Evolutionary conservation across 2,888 invertebrate genomes (phyloP).

Genomic region (Eutolmus rufibarbis): DNA sequence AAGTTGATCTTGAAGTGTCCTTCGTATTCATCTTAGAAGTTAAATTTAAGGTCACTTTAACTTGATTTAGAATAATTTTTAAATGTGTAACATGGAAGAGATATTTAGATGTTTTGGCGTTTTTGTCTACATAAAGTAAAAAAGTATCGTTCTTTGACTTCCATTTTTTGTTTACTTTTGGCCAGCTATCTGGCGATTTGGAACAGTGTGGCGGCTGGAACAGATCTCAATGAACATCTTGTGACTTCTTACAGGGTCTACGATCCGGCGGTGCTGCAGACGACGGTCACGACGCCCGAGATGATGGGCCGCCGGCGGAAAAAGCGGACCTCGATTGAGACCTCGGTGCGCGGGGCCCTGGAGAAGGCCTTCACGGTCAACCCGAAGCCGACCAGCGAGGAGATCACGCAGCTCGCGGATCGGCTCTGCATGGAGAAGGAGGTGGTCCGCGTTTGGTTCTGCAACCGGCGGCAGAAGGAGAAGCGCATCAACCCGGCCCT

Average conservation of each 20-base stretch:
- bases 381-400: conserved; percentile 96
- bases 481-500: conserved; percentile 91
- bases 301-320: conserved; percentile 92
- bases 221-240: background rate
- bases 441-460: conserved; percentile 93
- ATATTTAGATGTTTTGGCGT: no score
- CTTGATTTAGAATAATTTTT: no score
- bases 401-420: conserved; percentile 92
- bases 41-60: no score
- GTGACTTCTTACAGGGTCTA: conserved; percentile 54
- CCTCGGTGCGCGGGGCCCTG: conserved; percentile 91
- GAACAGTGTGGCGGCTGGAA: background rate
- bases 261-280: conserved; percentile 67
- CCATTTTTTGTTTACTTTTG: background rate
- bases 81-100: no score
- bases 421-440: conserved; percentile 97
- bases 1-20: no score
- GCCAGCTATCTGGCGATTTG: background rate
- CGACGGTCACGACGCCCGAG: conserved; percentile 82
- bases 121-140: background rate
- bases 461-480: conserved; percentile 95
- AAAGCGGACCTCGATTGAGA: conserved; percentile 96
- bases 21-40: no score
- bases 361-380: conserved; percentile 94
- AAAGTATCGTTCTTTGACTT: background rate